These are phyloP conservation scores for Acanthornis magna DNA, from an alignment of 2,797 vertebrate genomes.

Conservation along the genomic window DNA sequence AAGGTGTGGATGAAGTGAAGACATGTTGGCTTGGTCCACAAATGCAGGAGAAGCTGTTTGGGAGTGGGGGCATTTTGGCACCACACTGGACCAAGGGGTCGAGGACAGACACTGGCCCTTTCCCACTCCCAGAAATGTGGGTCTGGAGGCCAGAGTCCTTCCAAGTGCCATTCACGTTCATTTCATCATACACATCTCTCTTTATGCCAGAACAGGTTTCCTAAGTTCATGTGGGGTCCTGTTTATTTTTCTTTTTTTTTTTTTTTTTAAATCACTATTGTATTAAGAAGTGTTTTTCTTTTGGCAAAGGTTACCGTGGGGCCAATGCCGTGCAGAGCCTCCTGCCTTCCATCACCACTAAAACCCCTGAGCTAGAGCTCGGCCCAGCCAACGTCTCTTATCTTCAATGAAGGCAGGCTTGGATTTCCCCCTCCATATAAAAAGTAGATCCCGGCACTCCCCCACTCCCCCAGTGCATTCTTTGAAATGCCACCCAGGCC, in stretches of 20 bases:
- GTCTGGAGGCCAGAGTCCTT: not conserved
- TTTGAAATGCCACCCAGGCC: conserved; percentile 61
- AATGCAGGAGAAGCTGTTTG: not conserved
- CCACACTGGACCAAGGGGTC: not conserved
- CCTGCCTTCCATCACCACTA: conserved; percentile 31
- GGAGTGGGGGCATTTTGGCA: rapidly evolving
- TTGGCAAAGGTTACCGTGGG: conserved; percentile 34
- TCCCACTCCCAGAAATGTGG: not conserved
- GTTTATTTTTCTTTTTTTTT: conserved; percentile 45
- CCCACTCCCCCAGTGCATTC: conserved; percentile 12
- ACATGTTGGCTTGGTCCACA: rapidly evolving
- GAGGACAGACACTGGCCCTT: not conserved
- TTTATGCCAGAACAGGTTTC: not conserved
- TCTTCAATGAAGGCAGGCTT: conserved; percentile 16
- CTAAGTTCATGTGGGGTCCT: conserved; percentile 29
- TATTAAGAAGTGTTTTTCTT: conserved; percentile 57
- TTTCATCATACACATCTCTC: not conserved
- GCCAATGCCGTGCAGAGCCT: not conserved
- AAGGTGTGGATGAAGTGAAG: not conserved
- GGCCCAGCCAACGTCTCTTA: not conserved
- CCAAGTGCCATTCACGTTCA: not conserved
- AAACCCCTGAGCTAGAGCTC: conserved; percentile 16
- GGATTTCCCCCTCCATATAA: not conserved
- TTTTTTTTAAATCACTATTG: conserved; percentile 19
- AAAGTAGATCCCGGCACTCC: not conserved